These are phyloP conservation scores for Chelmon rostratus DNA, from an alignment of 2,797 vertebrate genomes.

Conservation along the genomic window DNA sequence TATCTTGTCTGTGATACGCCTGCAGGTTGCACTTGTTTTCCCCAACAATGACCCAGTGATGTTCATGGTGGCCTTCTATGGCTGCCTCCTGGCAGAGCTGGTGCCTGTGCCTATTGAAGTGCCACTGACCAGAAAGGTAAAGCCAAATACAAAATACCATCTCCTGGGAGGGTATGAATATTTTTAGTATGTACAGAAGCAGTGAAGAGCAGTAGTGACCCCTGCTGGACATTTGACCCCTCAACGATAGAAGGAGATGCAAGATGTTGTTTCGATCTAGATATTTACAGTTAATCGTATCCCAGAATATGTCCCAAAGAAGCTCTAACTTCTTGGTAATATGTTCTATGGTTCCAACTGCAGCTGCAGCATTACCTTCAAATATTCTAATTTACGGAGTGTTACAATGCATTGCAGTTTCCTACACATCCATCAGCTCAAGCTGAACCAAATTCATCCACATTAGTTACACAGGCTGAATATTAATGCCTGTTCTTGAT, in stretches of 20 bases:
- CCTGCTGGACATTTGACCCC: constrained; percentile 68
- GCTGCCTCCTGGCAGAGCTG: constrained; percentile 95
- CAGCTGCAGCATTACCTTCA: constrained; percentile 16
- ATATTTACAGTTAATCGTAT: not conserved
- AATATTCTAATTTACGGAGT: constrained; percentile 27
- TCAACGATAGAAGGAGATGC: not conserved
- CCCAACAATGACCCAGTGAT: constrained; percentile 97
- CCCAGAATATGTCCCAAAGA: not conserved
- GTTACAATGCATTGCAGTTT: constrained; percentile 15
- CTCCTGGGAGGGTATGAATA: not conserved
- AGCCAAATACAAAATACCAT: constrained; percentile 1
- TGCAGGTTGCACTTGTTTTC: constrained; percentile 95
- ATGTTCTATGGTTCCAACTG: not conserved
- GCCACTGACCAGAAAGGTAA: constrained; percentile 96
- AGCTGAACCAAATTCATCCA: constrained; percentile 40
- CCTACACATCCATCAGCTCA: constrained; percentile 38
- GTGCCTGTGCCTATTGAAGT: constrained; percentile 98
- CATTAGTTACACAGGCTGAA: constrained; percentile 53
- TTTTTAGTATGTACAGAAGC: not conserved
- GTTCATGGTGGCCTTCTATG: constrained; percentile 99
- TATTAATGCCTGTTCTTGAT: constrained; percentile 65
- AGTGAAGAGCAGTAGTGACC: constrained; percentile 61
- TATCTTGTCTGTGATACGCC: constrained; percentile 14
- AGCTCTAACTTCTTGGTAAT: constrained; percentile 1
- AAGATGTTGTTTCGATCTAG: not conserved